A percentile compares a stretch with the other conserved stretches of the same genome.
These are phyloP conservation scores for Chionoecetes opilio DNA, from an alignment of 1,140 invertebrate genomes.

Conservation along the genomic window DNA sequence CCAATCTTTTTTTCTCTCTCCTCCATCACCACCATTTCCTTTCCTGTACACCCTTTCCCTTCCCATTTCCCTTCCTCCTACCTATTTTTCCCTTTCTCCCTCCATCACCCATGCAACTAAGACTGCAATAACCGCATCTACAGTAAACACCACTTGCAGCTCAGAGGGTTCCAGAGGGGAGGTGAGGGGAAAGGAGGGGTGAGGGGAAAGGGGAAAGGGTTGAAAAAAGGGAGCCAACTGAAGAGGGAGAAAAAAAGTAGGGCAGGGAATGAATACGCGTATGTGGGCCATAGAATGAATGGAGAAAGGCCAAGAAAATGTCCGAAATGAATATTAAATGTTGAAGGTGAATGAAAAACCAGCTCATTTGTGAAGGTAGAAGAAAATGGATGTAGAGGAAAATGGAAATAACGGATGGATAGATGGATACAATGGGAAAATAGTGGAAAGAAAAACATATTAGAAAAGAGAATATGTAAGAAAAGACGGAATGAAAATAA, in stretches of 20 bases:
- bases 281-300: not conserved
- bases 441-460: too few relatives aligned
- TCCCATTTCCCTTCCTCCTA: not conserved
- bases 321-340: too few relatives aligned
- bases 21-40: not conserved
- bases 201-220: not conserved
- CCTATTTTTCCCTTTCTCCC: not conserved
- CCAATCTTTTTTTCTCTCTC: not conserved
- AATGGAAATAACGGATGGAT: not conserved
- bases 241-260: not conserved
- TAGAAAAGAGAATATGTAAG: too few relatives aligned
- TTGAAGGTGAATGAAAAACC: too few relatives aligned
- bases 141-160: conserved; percentile 34
- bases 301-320: not conserved
- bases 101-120: not conserved
- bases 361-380: too few relatives aligned
- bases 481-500: too few relatives aligned
- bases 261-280: not conserved
- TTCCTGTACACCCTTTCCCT: not conserved
- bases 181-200: too few relatives aligned
- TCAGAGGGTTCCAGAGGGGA: not conserved
- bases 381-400: not conserved
- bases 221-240: not conserved
- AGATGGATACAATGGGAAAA: too few relatives aligned
- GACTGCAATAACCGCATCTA: conserved; percentile 41